Percentiles rank a stretch among this genome's conserved stretches.
phyloP scores from a whole-genome alignment of 2,888 invertebrate species.

The Neocrepidodera transversa region DNA sequence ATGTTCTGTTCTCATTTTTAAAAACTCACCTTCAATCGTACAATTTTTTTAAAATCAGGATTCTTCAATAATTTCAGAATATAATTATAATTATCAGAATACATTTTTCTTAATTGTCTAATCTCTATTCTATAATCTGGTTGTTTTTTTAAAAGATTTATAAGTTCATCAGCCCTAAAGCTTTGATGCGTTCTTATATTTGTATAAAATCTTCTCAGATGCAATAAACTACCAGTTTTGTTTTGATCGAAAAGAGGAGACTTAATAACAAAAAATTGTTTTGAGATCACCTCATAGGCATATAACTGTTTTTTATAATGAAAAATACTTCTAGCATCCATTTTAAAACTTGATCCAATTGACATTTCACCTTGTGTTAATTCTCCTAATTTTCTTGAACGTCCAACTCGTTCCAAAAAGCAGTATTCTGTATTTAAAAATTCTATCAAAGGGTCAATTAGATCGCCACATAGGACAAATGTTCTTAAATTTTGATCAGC shows the following conservation, averaged over 20 bases:
- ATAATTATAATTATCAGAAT: conserved; percentile 50
- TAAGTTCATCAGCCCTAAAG: conserved; percentile 64
- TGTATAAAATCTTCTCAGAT: conserved; percentile 69
- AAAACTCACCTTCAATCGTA: conserved; percentile 58
- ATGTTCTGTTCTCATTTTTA: not conserved
- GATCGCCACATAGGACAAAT: conserved; percentile 64
- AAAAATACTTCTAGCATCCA: conserved; percentile 69
- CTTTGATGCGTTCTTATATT: conserved; percentile 65
- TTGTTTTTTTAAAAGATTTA: conserved; percentile 64
- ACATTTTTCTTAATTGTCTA: conserved; percentile 60
- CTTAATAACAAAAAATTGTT: conserved; percentile 67
- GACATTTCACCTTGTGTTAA: conserved; percentile 71
- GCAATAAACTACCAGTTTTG: conserved; percentile 64
- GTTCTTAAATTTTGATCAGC: conserved; percentile 70
- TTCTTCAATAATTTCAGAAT: conserved; percentile 64
- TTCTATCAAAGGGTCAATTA: conserved; percentile 61
- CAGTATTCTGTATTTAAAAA: conserved; percentile 69
- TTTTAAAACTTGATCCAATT: conserved; percentile 62
- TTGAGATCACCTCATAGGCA: conserved; percentile 66
- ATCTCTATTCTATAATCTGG: conserved; percentile 65
- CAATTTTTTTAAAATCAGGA: conserved; percentile 62
- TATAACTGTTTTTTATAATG: conserved; percentile 70
- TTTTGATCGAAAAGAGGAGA: conserved; percentile 56
- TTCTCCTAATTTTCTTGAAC: conserved; percentile 74
- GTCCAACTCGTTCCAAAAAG: conserved; percentile 76